These are phyloP conservation scores for Platalea minor DNA, from an alignment of 2,797 vertebrate genomes.

Conservation along the genomic window DNA sequence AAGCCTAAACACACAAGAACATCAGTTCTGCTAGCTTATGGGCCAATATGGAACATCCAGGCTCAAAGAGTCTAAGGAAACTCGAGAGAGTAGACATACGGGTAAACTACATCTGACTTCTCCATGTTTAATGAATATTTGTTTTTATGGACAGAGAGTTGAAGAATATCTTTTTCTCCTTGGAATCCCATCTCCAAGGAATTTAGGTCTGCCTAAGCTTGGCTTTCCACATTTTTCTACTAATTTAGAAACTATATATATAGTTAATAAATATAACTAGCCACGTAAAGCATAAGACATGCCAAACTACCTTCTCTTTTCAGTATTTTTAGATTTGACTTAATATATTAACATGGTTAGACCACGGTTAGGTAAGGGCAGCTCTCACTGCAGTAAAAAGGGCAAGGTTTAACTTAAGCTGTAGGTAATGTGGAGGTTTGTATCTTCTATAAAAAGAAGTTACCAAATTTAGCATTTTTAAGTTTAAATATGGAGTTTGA, in stretches of 20 bases:
- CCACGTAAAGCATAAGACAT: background rate
- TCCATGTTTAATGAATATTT: background rate
- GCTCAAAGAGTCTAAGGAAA: background rate
- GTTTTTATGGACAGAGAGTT: background rate
- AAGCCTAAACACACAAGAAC: slow-evolving; percentile 24
- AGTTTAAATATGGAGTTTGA: slow-evolving; percentile 11
- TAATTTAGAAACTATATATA: slow-evolving; percentile 39
- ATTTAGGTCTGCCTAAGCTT: slow-evolving; percentile 14
- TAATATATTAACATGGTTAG: slow-evolving; percentile 23
- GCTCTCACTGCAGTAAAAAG: slow-evolving; percentile 6
- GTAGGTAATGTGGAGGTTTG: background rate
- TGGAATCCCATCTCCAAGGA: background rate
- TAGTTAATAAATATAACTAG: slow-evolving; percentile 44
- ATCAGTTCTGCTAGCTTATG: background rate
- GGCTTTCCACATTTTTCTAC: slow-evolving; percentile 35
- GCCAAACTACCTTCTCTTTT: background rate
- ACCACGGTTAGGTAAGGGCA: background rate
- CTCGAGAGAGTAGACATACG: background rate
- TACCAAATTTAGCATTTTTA: slow-evolving; percentile 11
- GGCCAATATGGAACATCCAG: background rate
- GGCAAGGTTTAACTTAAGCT: slow-evolving; percentile 16
- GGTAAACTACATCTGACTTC: background rate
- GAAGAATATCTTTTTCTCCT: background rate
- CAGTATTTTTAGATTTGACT: slow-evolving; percentile 47
- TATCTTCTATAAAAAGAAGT: slow-evolving; percentile 46